These are phyloP conservation scores for Incurvaria masculella DNA, from an alignment of 2,888 invertebrate species.

Conservation along the genomic window DNA sequence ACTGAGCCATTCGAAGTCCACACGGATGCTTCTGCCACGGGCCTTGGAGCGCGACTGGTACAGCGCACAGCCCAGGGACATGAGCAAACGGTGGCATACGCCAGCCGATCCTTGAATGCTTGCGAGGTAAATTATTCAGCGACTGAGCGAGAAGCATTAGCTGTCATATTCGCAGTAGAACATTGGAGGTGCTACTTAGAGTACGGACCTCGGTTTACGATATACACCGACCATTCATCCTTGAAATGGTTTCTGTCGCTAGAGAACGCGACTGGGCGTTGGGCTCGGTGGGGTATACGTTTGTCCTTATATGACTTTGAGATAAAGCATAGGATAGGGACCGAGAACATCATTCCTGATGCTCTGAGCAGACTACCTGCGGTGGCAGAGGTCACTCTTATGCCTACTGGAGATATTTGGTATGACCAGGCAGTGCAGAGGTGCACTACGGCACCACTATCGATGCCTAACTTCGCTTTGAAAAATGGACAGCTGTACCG, in stretches of 20 bases:
- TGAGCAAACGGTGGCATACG: constrained; percentile 6
- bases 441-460: too few relatives aligned
- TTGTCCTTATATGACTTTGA: constrained; percentile 3
- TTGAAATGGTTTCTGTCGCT: constrained; percentile 12
- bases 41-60: not conserved
- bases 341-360: constrained; percentile 8
- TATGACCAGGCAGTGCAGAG: too few relatives aligned
- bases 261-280: constrained; percentile 2
- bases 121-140: constrained; percentile 13
- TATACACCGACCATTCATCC: not conserved
- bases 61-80: not conserved
- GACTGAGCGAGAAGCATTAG: constrained; percentile 20
- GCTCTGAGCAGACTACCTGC: constrained; percentile 11
- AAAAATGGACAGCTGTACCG: too few relatives aligned
- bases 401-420: too few relatives aligned
- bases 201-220: not conserved
- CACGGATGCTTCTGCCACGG: not conserved
- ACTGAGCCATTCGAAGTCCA: not conserved
- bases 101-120: constrained; percentile 10
- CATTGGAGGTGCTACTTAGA: not conserved
- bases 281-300: constrained; percentile 6
- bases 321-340: constrained; percentile 9
- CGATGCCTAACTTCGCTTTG: too few relatives aligned
- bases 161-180: constrained; percentile 16
- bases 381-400: too few relatives aligned